phyloP scores from a whole-genome alignment of 2,113 vertebrate genomes.

The Neogobius melanostomus region DNA sequence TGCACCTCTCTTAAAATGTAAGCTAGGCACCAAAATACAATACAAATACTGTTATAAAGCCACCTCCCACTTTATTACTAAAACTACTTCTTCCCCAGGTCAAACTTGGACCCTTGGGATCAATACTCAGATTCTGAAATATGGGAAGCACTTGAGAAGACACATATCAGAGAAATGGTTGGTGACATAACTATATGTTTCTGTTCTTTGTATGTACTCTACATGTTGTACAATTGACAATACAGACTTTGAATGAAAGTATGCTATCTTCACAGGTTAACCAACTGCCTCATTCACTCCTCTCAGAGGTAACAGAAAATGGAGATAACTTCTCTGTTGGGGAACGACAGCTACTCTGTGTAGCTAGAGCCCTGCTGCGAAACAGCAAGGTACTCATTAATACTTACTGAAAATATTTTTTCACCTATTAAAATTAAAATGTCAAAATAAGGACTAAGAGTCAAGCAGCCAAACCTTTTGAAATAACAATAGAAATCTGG shows the following conservation, averaged over 20 bases:
- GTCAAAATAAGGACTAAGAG: background rate
- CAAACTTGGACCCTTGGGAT: conserved; percentile 79
- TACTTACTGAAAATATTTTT: conserved; percentile 19
- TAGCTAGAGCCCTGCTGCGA: conserved; percentile 80
- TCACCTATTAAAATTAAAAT: background rate
- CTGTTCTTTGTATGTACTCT: too few species aligned
- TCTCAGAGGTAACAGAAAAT: conserved; percentile 80
- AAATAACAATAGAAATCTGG: too few species aligned
- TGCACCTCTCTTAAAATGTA: background rate
- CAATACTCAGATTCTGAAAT: conserved; percentile 76
- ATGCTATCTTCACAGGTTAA: conserved; percentile 62
- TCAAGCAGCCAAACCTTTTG: background rate
- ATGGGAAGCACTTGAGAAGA: conserved; percentile 81
- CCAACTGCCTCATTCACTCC: conserved; percentile 75
- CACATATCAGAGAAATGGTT: conserved; percentile 79
- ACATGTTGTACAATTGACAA: too few species aligned
- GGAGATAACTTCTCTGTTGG: conserved; percentile 84
- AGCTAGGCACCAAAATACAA: background rate
- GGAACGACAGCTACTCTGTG: conserved; percentile 80
- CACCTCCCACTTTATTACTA: background rate
- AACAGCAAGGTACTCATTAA: conserved; percentile 79
- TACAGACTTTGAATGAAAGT: too few species aligned
- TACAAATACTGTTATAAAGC: background rate
- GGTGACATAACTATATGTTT: conserved; percentile 21
- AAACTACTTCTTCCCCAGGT: conserved; percentile 55